Base-by-base conservation (phyloP, 1,140 invertebrate species). In the Ostrea edulis region DNA sequence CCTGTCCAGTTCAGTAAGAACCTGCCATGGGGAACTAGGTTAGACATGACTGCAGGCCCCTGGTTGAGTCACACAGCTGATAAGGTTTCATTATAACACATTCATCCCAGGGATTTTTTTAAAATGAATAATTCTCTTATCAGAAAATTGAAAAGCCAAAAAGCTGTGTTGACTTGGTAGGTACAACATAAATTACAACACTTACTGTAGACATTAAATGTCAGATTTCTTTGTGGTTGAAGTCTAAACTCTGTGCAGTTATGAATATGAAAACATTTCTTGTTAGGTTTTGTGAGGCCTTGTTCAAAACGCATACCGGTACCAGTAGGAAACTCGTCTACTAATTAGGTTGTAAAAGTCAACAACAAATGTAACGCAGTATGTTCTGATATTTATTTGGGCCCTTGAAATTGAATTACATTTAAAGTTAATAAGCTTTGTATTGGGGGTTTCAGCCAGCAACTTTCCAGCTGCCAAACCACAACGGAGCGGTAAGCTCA, bases 401-500 rank as follows among this genome's bases (percentile, higher is more conserved):
- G 25, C 29, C 12, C 12, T 77, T 25, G 25, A 77, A 77, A 77
- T 25, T 35, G 68, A 77, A 77, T 77, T 35, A 29, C 68, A 77
- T 62, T 20, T 29, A 77, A 77, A 25, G 25, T 77, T 77, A 77
- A 77, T 77, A 29, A 77, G 68, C 68, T 12, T 52, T 86, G 71
- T 25, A 58, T 51, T 85, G 85, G 86, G 51, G 51, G 85, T 89
- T 90, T 71, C 89, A 92, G 91, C 91, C 91, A 81, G 91, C 91
- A n/a, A 92, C 91, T 62, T 90, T 92, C 86, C 91, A 90, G 81
- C 44, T 92, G 65, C 89, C 88, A 52, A 89, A 89, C 52, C 86
- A 87, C n/a, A 84, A 84, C 35, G 87, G 87, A 87, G 88, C 87
- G 58, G 91, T 91, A 65, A 89, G 65, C 68, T 88, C 87, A 81